These are phyloP conservation scores for Poeciliopsis gracilis DNA, from an alignment of 2,797 vertebrate genomes.

Conservation along the genomic window DNA sequence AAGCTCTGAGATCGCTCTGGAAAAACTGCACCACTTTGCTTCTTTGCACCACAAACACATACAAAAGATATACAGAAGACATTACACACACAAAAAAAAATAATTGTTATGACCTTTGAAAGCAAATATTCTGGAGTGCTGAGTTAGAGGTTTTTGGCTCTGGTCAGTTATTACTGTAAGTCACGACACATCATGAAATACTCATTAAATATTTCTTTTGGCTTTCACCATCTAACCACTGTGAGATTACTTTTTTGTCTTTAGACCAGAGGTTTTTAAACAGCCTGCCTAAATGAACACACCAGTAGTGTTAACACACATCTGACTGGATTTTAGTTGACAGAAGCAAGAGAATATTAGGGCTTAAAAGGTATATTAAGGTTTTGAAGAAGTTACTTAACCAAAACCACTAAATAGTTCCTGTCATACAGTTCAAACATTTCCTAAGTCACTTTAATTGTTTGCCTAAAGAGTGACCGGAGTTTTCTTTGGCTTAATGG, in stretches of 20 bases:
- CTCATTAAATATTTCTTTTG: slow-evolving; percentile 57
- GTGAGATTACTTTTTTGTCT: slow-evolving; percentile 19
- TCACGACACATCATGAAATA: slow-evolving; percentile 56
- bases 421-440: background rate
- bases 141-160: slow-evolving; percentile 30
- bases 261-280: slow-evolving; percentile 15
- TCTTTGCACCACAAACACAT: slow-evolving; percentile 5
- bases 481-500: background rate
- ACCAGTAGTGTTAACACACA: background rate
- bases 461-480: background rate
- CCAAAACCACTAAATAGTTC: background rate
- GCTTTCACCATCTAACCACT: slow-evolving; percentile 41
- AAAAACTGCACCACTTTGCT: background rate
- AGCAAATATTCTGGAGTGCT: slow-evolving; percentile 4
- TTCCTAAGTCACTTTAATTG: background rate
- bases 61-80: background rate
- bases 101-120: background rate
- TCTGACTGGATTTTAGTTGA: slow-evolving; percentile 4
- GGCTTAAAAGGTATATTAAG: background rate
- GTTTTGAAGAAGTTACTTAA: background rate
- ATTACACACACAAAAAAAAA: background rate
- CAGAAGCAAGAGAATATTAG: background rate
- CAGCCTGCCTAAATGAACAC: slow-evolving; percentile 11
- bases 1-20: background rate
- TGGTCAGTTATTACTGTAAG: slow-evolving; percentile 33